phyloP scores from a whole-genome alignment of 2,113 vertebrate genomes.

The Psettodes erumei region DNA sequence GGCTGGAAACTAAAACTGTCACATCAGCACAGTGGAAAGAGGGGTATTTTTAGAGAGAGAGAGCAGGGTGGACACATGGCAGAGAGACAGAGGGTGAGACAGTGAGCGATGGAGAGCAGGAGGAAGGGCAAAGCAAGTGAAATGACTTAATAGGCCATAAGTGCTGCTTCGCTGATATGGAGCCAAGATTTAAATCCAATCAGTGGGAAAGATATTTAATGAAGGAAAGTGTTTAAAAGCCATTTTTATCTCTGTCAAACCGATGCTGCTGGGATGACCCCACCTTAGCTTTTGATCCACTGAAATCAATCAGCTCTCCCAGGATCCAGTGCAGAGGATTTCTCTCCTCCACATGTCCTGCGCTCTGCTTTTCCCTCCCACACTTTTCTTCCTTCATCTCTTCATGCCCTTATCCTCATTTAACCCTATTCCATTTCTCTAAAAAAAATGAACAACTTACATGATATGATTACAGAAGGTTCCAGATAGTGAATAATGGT shows the following conservation, averaged over 20 bases:
- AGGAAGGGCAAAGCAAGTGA: constrained; percentile 34
- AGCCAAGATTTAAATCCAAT: constrained; percentile 62
- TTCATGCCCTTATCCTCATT: constrained; percentile 23
- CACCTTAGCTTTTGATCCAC: constrained; percentile 23
- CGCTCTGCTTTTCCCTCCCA: neutral
- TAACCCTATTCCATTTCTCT: neutral
- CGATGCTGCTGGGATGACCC: constrained; percentile 31
- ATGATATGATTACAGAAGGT: neutral
- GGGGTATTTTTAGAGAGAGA: constrained; percentile 32
- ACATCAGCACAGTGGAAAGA: constrained; percentile 21
- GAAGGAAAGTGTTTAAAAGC: constrained; percentile 59
- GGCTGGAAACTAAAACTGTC: constrained; percentile 36
- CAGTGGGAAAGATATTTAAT: constrained; percentile 49
- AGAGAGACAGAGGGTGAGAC: constrained; percentile 3
- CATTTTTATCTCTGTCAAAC: constrained; percentile 49
- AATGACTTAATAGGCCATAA: constrained; percentile 65
- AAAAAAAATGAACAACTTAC: neutral
- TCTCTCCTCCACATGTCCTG: neutral
- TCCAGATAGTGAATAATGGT: neutral
- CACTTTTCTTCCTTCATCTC: constrained; percentile 5
- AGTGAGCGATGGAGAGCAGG: constrained; percentile 3
- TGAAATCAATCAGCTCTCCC: constrained; percentile 36
- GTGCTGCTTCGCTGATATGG: constrained; percentile 62
- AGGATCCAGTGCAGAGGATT: neutral
- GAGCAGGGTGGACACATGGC: neutral